Evolutionary conservation across 37 sponge, comb jelly and placozoan genomes (phyloP), one percentile per base, ranked within the genome.

Genomic region (Geodia barretti): DNA sequence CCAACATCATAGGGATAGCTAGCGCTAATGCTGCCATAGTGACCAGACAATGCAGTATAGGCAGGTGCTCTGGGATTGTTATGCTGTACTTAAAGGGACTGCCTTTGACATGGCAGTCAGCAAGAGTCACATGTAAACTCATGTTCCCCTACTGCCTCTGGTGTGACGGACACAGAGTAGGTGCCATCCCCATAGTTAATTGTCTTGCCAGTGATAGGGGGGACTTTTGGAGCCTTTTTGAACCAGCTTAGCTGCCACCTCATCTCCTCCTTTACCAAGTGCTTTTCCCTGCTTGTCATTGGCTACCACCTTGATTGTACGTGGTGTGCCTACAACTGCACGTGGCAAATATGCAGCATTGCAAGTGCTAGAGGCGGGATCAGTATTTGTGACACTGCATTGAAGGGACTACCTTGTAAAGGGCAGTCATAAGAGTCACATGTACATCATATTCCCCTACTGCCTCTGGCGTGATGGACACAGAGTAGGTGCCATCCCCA

Each of bases 1-100:
- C 84, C 1, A 84, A 84, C 84, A 68, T 67, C 84, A 36, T 40
- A 74, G n/a, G 74, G 60, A 0, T 83, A 31, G 32, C 33, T 26
- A 4, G 74, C 66, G 26, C 25, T 37, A 20, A 20, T 11, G 31
- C 73, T 74, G 7, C 37, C 40, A n/a, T n/a, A n/a, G 11, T 14
- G 7, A 14, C 11, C 14, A 14, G 7, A 47, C 54, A 14, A 17
- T 47, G 54, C 14, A 14, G 14, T 47, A 14, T 47, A 14, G 14
- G 54, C 11, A 14, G 54, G 14, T 14, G 7, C 14, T 14, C 14
- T 47, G 29, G 26, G 47, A 25, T 73, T 31, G 21, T 37, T 9
- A 73, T 65, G 64, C 8, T 31, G 14, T 63, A 8, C 5, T 29
- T 7, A 63, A 73, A 83, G 9, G 83, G 83, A 73, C 74, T 73